Base-by-base conservation (phyloP, 2,888 invertebrate species). In the Tetramorium bicarinatum region DNA sequence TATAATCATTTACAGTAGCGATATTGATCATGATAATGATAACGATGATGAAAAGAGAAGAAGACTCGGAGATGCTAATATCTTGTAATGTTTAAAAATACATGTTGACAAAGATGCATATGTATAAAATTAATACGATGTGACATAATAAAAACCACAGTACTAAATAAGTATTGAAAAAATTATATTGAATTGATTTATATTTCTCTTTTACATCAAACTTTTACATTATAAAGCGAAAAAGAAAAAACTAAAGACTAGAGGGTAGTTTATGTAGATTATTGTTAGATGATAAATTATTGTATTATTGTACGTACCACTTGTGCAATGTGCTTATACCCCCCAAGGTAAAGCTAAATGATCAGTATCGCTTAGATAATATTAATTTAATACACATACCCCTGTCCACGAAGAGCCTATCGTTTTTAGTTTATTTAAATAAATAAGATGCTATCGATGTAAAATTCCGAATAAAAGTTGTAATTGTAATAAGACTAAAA, bases 401-500 rank as follows among this genome's bases (percentile, higher is more conserved):
- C 54, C 77, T 84, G 77, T 80, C 72, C 72, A 77, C 64, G 38
- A 74, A 47, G 79, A 79, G 77, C 71, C 74, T 80, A 77, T 84
- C 59, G 74, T 64, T 82, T 82, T 83, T 85, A 69, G 76, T 82
- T 82, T 86, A 84, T 83, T 83, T 87, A 87, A 87, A 80, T 79
- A 83, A 89, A 88, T 83, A 88, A 86, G 67, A 86, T 81, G 84
- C 88, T 88, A 88, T 86, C 75, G 67, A 90, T 91, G 86, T 89
- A 89, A 91, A 89, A 88, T 88, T 85, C 52, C 80, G 77, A 89
- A 88, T 87, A 85, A 85, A 90, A 86, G 89, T 88, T 91, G 90
- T 92, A 91, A 91, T 89, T 91, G 90, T 92, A 91, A 91, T 89
- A 89, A 87, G 91, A 89, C 87, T 88, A 91, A 56, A 92, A 92